These are phyloP conservation scores for Seira musarum DNA, from an alignment of 2,888 invertebrate species.

Conservation along the genomic window DNA sequence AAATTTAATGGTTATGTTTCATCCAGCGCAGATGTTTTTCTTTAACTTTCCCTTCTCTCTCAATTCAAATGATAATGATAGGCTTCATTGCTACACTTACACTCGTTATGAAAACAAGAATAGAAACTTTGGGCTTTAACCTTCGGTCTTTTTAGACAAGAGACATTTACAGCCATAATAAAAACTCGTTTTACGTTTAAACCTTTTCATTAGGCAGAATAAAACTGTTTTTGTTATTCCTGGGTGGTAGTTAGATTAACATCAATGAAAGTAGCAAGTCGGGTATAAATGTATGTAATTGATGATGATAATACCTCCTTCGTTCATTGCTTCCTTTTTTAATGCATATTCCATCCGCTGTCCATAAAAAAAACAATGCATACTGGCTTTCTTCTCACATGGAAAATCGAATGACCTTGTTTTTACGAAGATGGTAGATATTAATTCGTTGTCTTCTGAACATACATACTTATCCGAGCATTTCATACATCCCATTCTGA, in stretches of 20 bases:
- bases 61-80: too few relatives aligned
- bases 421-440: too few relatives aligned
- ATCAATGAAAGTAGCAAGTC: not conserved
- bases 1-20: conserved; percentile 17
- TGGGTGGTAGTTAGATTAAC: not conserved
- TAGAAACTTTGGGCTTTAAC: conserved; percentile 9
- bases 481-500: not conserved
- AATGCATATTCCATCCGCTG: not conserved
- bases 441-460: not conserved
- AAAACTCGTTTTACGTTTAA: not conserved
- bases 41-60: too few relatives aligned
- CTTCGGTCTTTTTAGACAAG: conserved; percentile 16
- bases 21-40: conserved; percentile 13
- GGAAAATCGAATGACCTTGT: conserved; percentile 8
- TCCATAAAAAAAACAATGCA: too few relatives aligned
- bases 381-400: not conserved
- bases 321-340: not conserved
- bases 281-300: not conserved
- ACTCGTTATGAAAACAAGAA: not conserved
- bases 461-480: not conserved
- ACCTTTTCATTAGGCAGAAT: conserved; percentile 1
- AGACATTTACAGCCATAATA: not conserved
- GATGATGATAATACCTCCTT: not conserved
- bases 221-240: not conserved
- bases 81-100: too few relatives aligned